phyloP scores from a whole-genome alignment of 2,888 invertebrate genomes.

The Morpho deidamia region DNA sequence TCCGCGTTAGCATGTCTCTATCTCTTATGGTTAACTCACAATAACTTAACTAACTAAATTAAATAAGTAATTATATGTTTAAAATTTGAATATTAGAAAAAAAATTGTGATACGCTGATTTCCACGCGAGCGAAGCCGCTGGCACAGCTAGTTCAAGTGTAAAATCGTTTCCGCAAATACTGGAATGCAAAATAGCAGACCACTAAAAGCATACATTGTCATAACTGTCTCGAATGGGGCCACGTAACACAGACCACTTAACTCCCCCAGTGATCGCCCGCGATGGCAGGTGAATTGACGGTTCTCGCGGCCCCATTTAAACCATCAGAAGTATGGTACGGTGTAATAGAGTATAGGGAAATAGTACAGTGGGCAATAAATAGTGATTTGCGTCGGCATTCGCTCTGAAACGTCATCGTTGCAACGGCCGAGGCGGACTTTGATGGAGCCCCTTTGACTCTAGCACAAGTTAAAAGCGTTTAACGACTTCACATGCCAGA shows the following conservation, averaged over 20 bases:
- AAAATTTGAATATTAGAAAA: too few relatives aligned
- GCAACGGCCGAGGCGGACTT: constrained; percentile 57
- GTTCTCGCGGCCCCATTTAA: constrained; percentile 20
- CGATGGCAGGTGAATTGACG: constrained; percentile 26
- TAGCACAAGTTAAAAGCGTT: constrained; percentile 4
- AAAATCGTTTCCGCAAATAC: not conserved
- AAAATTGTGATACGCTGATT: too few relatives aligned
- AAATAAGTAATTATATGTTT: too few relatives aligned
- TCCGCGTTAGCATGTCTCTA: too few relatives aligned
- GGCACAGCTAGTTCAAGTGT: too few relatives aligned
- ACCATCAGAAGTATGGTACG: constrained; percentile 8
- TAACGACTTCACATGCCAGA: too few relatives aligned
- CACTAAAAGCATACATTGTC: constrained; percentile 15
- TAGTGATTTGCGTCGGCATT: constrained; percentile 55
- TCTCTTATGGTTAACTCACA: too few relatives aligned
- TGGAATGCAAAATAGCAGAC: constrained; percentile 3
- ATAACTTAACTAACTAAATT: too few relatives aligned
- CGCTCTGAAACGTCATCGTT: constrained; percentile 33
- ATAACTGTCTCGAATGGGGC: constrained; percentile 15
- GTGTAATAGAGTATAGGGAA: constrained; percentile 35
- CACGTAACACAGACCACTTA: constrained; percentile 9
- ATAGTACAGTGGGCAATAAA: constrained; percentile 54
- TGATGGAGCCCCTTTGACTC: constrained; percentile 31
- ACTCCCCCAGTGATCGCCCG: constrained; percentile 27
- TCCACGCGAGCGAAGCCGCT: too few relatives aligned